Evolutionary conservation across 1,140 invertebrate species (phyloP).

Genomic region (Zaprionus africanus): DNA sequence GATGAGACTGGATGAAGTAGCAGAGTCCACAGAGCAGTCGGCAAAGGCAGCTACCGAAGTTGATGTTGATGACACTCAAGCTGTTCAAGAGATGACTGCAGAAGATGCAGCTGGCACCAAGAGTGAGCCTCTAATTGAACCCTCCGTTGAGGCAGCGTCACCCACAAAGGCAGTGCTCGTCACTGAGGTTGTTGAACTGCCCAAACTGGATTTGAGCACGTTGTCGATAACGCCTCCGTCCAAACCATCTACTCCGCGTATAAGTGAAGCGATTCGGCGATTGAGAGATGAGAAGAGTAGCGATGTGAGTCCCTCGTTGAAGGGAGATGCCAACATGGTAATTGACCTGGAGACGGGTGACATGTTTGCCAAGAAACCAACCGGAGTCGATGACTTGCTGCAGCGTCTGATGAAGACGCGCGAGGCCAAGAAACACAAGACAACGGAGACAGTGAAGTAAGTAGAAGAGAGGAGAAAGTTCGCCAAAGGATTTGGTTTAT

Average conservation of each 20-base stretch:
- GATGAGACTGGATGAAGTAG: slow-evolving; percentile 18
- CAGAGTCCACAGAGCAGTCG: neutral
- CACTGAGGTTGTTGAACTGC: slow-evolving; percentile 73
- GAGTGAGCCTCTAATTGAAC: neutral
- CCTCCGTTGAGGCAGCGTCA: slow-evolving; percentile 6
- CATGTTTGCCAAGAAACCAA: slow-evolving; percentile 79
- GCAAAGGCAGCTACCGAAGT: neutral
- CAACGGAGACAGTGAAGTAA: slow-evolving; percentile 67
- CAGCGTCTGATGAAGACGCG: slow-evolving; percentile 86
- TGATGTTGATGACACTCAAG: slow-evolving; percentile 2
- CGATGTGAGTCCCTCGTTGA: slow-evolving; percentile 80
- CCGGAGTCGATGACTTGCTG: slow-evolving; percentile 85
- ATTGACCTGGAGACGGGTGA: slow-evolving; percentile 85
- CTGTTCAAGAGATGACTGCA: neutral
- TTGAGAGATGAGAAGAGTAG: slow-evolving; percentile 60
- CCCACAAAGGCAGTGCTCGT: slow-evolving; percentile 49
- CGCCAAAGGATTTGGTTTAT: neutral
- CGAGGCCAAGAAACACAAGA: slow-evolving; percentile 74
- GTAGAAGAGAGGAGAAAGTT: slow-evolving; percentile 64
- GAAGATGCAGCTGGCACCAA: neutral
- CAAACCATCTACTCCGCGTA: slow-evolving; percentile 56
- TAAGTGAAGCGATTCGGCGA: slow-evolving; percentile 53
- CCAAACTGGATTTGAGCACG: slow-evolving; percentile 68
- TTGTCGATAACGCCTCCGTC: slow-evolving; percentile 54
- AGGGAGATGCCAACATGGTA: slow-evolving; percentile 85